A percentile compares a stretch with the other conserved stretches of the same genome.
Evolutionary conservation across 2,113 vertebrate genomes (phyloP).

Genomic region (Pungitius pungitius): DNA sequence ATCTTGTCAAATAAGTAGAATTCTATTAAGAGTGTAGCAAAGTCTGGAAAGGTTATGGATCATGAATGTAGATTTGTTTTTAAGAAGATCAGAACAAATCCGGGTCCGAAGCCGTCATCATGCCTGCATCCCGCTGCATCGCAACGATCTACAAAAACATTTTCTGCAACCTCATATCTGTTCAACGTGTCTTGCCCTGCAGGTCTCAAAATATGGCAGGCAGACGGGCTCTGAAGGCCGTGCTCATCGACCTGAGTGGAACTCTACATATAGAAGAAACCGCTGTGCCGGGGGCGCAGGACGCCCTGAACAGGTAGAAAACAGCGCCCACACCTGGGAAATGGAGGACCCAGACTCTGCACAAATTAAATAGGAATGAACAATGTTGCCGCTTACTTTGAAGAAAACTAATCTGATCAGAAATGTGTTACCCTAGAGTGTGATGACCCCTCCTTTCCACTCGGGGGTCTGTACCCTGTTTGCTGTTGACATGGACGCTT

Average conservation of each 20-base stretch:
- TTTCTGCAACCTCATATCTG: background rate
- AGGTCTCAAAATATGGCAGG: slow-evolving; percentile 83
- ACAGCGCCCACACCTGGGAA: background rate
- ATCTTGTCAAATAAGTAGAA: background rate
- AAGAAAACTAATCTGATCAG: background rate
- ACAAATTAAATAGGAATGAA: background rate
- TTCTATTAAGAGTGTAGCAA: background rate
- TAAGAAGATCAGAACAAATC: background rate
- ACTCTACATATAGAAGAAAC: slow-evolving; percentile 94
- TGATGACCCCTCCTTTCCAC: too few relatives aligned
- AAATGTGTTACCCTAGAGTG: background rate
- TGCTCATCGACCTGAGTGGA: slow-evolving; percentile 95
- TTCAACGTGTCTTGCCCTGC: background rate
- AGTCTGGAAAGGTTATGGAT: background rate
- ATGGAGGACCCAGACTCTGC: background rate
- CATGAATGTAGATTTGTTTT: background rate
- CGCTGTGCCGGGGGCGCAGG: slow-evolving; percentile 91
- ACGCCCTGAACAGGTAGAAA: slow-evolving; percentile 89
- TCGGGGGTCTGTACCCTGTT: too few relatives aligned
- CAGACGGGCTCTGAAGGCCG: slow-evolving; percentile 86
- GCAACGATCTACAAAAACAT: background rate
- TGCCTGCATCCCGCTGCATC: background rate
- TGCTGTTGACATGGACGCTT: too few relatives aligned
- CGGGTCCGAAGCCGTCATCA: background rate
- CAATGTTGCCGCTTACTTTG: background rate